These are phyloP conservation scores for Cinara cedri DNA, from an alignment of 2,888 invertebrate species.

Conservation along the genomic window DNA sequence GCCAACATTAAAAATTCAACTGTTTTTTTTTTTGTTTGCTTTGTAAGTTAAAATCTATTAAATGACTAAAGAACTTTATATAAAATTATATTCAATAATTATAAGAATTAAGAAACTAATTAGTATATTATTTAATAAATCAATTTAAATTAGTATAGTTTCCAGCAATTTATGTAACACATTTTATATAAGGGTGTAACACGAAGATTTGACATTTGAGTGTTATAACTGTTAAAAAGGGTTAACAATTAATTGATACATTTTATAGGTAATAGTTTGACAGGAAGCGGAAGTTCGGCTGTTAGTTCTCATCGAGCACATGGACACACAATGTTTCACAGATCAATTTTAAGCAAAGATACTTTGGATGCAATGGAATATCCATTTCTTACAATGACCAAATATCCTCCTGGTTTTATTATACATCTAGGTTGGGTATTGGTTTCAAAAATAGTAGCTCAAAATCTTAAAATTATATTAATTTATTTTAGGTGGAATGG, in stretches of 20 bases:
- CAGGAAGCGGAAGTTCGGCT: constrained; percentile 68
- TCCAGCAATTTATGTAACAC: not conserved
- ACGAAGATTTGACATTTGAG: too few relatives aligned
- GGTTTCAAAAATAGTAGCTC: not conserved
- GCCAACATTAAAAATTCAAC: too few relatives aligned
- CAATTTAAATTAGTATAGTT: not conserved
- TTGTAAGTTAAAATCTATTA: too few relatives aligned
- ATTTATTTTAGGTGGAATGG: constrained; percentile 72
- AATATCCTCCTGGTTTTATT: constrained; percentile 88
- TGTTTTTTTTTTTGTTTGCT: too few relatives aligned
- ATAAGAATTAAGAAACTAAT: not conserved
- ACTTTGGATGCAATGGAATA: constrained; percentile 71
- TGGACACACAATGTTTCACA: constrained; percentile 50
- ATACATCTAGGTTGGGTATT: constrained; percentile 76
- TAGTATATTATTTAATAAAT: too few relatives aligned
- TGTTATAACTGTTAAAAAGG: too few relatives aligned
- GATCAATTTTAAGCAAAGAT: constrained; percentile 58
- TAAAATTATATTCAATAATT: too few relatives aligned
- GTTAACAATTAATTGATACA: constrained; percentile 10
- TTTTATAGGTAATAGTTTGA: constrained; percentile 75
- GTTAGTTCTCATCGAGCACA: constrained; percentile 35
- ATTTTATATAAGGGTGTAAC: not conserved
- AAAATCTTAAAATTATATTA: not conserved
- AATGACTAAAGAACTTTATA: too few relatives aligned
- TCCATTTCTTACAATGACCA: constrained; percentile 91